These are phyloP conservation scores for Sciurus carolinensis DNA, from an alignment of 2,797 vertebrate genomes.

Conservation along the genomic window DNA sequence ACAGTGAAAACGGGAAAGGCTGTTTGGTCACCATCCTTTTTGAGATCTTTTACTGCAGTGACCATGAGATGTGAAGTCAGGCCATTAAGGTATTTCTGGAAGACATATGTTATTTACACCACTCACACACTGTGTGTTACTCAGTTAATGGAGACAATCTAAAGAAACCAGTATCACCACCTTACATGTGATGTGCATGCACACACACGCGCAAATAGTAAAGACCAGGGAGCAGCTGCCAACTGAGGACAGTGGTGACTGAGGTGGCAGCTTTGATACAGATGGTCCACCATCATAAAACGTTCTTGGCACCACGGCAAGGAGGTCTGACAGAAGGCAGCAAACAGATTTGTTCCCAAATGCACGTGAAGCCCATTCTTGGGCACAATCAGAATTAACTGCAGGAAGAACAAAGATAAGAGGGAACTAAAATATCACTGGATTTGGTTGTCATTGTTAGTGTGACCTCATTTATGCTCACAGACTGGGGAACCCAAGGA, in stretches of 20 bases:
- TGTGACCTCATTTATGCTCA: conserved; percentile 41
- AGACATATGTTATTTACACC: conserved; percentile 28
- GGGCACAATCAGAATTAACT: conserved; percentile 44
- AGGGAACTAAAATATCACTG: conserved; percentile 12
- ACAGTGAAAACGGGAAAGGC: background rate
- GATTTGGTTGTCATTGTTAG: background rate
- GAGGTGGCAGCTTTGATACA: background rate
- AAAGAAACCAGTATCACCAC: background rate
- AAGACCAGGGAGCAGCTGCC: background rate
- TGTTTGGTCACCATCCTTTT: background rate
- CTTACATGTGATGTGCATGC: background rate
- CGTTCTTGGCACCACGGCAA: conserved; percentile 64
- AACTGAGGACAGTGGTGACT: background rate
- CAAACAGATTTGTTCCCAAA: conserved; percentile 76
- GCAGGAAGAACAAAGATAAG: conserved; percentile 41
- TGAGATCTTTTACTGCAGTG: background rate
- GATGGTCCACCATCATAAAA: conserved; percentile 63
- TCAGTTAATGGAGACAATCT: conserved; percentile 18
- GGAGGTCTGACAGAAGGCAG: conserved; percentile 72
- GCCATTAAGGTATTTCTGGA: background rate
- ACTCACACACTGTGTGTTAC: background rate
- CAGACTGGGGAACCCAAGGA: background rate
- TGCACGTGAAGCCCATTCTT: conserved; percentile 45
- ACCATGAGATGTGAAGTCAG: background rate
- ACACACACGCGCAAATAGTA: background rate